Percentiles rank a stretch among this genome's conserved stretches.
These are phyloP conservation scores for Urechis unicinctus DNA, from an alignment of 2,888 invertebrate species.

Conservation along the genomic window DNA sequence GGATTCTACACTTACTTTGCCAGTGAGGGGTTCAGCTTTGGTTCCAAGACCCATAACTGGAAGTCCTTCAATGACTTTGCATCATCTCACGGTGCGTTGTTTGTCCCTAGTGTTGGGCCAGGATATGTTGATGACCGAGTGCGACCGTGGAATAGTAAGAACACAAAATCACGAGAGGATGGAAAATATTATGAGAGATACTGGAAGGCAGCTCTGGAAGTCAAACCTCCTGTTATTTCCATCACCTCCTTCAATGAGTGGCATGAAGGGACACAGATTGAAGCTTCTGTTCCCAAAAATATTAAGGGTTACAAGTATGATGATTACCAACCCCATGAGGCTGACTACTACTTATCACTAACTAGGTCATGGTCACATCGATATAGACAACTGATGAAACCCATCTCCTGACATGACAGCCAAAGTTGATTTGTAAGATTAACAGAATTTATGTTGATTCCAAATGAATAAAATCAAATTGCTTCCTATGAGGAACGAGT, in stretches of 20 bases:
- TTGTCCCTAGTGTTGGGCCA: slow-evolving; percentile 66
- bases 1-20: slow-evolving; percentile 65
- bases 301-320: slow-evolving; percentile 52
- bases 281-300: slow-evolving; percentile 57
- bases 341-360: slow-evolving; percentile 61
- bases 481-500: no score
- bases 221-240: slow-evolving; percentile 58
- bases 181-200: slow-evolving; percentile 63
- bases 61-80: slow-evolving; percentile 26
- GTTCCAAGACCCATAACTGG: slow-evolving; percentile 55
- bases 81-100: slow-evolving; percentile 38
- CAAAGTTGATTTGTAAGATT: no score
- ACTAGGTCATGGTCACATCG: slow-evolving; percentile 58
- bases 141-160: slow-evolving; percentile 59
- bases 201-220: slow-evolving; percentile 59
- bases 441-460: no score
- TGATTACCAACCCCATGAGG: slow-evolving; percentile 60
- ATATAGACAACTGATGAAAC: no score
- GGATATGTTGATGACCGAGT: slow-evolving; percentile 64
- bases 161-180: slow-evolving; percentile 55
- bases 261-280: slow-evolving; percentile 71
- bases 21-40: slow-evolving; percentile 61
- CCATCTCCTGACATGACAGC: no score
- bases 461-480: no score
- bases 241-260: slow-evolving; percentile 71